A percentile compares a stretch with the other conserved stretches of the same genome.
Conservation (phyloP, 2,888 invertebrate species). For the Vesta saturnalis region DNA sequence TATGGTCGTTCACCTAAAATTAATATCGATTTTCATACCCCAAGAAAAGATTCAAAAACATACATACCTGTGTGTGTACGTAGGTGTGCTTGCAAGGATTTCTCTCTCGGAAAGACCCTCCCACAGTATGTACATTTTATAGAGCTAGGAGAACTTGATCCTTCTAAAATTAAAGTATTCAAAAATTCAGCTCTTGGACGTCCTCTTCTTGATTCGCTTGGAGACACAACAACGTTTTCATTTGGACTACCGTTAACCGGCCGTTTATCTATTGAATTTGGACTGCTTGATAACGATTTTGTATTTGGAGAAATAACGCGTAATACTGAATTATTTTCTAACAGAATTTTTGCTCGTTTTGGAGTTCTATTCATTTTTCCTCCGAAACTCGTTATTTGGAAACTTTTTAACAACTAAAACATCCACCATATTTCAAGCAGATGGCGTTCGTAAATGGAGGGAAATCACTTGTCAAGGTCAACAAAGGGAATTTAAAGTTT, state of each 20-base stretch:
- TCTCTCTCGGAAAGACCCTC: slow-evolving; percentile 79
- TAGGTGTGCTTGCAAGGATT: slow-evolving; percentile 76
- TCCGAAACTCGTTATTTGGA: slow-evolving; percentile 32
- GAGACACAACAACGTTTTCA: slow-evolving; percentile 45
- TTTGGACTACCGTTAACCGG: slow-evolving; percentile 44
- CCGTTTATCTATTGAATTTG: slow-evolving; percentile 41
- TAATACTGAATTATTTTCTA: slow-evolving; percentile 32
- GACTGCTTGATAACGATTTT: slow-evolving; percentile 35
- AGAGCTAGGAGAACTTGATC: slow-evolving; percentile 73
- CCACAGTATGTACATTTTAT: slow-evolving; percentile 78
- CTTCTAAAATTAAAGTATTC: slow-evolving; percentile 73
- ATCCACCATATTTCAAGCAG: slow-evolving; percentile 40
- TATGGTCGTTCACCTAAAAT: slow-evolving; percentile 76
- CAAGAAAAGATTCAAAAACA: background rate
- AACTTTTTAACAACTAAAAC: slow-evolving; percentile 40
- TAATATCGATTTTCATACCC: background rate
- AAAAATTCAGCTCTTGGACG: slow-evolving; percentile 77
- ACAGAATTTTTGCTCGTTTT: slow-evolving; percentile 40
- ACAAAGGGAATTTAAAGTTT: slow-evolving; percentile 43
- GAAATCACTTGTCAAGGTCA: slow-evolving; percentile 40
- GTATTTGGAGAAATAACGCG: slow-evolving; percentile 39
- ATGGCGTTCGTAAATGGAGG: slow-evolving; percentile 46
- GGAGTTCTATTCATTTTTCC: slow-evolving; percentile 45
- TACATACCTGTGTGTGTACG: slow-evolving; percentile 70
- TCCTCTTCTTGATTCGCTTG: slow-evolving; percentile 67